Evolutionary conservation across 1,140 invertebrate species (phyloP).

Genomic region (Pseudomyrmex dendroicus): DNA sequence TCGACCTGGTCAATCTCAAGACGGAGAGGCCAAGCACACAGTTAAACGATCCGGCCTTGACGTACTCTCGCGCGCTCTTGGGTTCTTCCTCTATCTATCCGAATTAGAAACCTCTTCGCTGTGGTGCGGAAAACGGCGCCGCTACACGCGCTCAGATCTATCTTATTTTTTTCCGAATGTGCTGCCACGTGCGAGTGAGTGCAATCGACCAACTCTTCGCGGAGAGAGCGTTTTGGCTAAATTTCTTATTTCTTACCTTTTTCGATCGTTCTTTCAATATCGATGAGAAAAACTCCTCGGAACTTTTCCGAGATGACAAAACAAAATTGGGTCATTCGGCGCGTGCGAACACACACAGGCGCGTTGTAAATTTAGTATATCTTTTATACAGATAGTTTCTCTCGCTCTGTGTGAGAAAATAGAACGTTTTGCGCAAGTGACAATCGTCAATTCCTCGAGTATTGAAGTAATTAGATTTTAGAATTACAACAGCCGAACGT

Average conservation of each 20-base stretch:
- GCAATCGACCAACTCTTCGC: not conserved
- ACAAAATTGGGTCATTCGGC: not conserved
- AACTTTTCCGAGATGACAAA: not conserved
- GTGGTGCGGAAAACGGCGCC: conserved; percentile 32
- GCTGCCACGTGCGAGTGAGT: not conserved
- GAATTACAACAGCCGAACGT: no score
- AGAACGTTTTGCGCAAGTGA: not conserved
- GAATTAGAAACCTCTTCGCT: conserved; percentile 65
- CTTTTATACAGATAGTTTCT: not conserved
- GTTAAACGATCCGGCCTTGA: conserved; percentile 80
- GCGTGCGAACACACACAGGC: not conserved
- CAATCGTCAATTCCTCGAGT: not conserved
- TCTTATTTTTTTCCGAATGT: conserved; percentile 11
- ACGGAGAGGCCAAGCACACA: conserved; percentile 24
- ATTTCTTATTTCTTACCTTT: no score
- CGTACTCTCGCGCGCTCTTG: conserved; percentile 35
- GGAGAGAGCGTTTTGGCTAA: not conserved
- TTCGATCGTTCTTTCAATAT: not conserved
- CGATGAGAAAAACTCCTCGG: not conserved
- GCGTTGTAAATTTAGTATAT: no score
- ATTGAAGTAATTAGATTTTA: no score
- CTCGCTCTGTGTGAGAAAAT: not conserved
- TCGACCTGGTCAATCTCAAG: conserved; percentile 21
- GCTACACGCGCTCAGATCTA: not conserved
- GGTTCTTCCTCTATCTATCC: conserved; percentile 36